Conservation (phyloP, 2,113 vertebrate genomes). For the Athene cunicularia region DNA sequence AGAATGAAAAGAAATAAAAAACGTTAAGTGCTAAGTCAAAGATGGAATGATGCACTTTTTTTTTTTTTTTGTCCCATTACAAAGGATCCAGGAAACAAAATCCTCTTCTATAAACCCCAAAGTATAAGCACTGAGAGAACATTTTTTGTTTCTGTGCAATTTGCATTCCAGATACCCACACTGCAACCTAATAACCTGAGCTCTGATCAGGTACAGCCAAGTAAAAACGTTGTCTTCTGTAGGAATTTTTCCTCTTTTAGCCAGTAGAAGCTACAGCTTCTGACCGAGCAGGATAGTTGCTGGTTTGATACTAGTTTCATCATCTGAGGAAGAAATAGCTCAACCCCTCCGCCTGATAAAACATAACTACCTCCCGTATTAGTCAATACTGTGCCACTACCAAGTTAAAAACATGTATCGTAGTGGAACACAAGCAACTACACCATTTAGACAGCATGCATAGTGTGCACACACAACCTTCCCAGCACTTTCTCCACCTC, state of each 20-base stretch:
- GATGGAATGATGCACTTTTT: not conserved
- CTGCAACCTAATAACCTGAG: not conserved
- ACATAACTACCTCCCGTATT: not conserved
- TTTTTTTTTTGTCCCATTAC: not conserved
- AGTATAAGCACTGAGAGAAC: not conserved
- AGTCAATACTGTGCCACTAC: not conserved
- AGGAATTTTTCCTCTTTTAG: not conserved
- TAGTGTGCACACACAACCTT: accelerated
- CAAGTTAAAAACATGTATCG: not conserved
- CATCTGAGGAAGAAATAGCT: not conserved
- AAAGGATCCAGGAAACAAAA: not conserved
- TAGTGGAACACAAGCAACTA: not conserved
- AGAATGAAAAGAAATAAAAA: not conserved
- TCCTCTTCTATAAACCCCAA: not conserved
- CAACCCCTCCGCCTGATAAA: not conserved
- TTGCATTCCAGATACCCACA: not conserved
- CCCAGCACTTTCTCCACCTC: not conserved
- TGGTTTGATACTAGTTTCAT: not conserved
- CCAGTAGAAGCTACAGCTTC: not conserved
- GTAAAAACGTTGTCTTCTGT: not conserved
- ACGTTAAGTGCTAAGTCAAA: not conserved
- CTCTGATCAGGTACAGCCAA: not conserved
- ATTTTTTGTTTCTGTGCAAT: not conserved
- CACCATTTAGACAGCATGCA: not conserved
- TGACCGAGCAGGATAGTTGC: not conserved